Evolutionary conservation across 30 jellyfish, hydroid and myxozoan genomes (phyloP), one percentile per base, ranked within the genome.

Genomic region (Mastigias papua): DNA sequence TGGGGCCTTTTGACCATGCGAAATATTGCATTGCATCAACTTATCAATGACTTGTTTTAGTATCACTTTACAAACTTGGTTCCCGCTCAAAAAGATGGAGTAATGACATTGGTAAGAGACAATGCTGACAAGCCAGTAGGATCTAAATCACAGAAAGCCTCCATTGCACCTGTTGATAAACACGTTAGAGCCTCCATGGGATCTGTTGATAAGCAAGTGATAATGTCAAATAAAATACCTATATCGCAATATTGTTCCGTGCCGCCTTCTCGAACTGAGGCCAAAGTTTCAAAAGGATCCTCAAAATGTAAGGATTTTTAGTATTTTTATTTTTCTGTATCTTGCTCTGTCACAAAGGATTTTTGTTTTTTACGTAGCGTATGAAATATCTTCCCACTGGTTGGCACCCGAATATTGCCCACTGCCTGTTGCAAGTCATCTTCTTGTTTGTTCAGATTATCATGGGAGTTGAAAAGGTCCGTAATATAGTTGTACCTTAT

Each of bases 51-150:
- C 31, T 58, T 23, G 42, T 26, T 63, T 1, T 46, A 79, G 86
- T 73, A 89, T 32, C 99, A 94, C 46, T 94, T 94, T 76, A 94
- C 99, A 13, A 94, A 94, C 57, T 75, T 94, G 58, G 97, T 94
- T 2, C 97, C 98, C 25, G 81, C 87, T 1, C 81, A 54, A 49
- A 94, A 89, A 84, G 99, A 93, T n/a, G 91, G 93, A 31, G 76
- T 77, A 49, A 86, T 94, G 31, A 87, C 93, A 67, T 87, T 94
- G 46, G 99, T 94, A 2, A 94, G 78, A 65, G 99, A 94, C 51
- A 62, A 48, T 25, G 82, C 81, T 1, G 86, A 69, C 33, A 76
- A 57, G 29, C n/a, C 74, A 5, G 74, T 27, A 8, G 74, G 22
- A 17, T 1, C 74, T 23, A 58, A 46, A 68, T 8, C 78, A 7